These are phyloP conservation scores for Dynastes hyllus DNA, from an alignment of 2,888 invertebrate species.

Conservation along the genomic window DNA sequence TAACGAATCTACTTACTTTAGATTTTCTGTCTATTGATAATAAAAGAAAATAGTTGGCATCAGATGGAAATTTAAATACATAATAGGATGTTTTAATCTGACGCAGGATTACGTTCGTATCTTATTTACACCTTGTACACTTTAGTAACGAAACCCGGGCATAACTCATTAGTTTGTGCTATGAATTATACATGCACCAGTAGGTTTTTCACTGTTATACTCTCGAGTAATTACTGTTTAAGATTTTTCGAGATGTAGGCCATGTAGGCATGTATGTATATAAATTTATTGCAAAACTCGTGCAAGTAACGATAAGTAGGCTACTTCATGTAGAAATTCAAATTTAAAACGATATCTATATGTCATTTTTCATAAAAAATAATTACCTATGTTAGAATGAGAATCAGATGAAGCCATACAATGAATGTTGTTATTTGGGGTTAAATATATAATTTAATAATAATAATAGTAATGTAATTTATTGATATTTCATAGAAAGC, in stretches of 20 bases:
- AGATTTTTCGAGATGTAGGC: slow-evolving; percentile 13
- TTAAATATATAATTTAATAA: no score
- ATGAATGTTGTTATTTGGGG: no score
- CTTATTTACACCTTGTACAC: background rate
- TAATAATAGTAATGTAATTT: no score
- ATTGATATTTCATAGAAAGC: no score
- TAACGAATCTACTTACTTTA: no score
- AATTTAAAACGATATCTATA: background rate
- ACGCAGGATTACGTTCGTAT: background rate
- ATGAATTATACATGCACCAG: background rate
- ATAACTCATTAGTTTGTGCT: background rate
- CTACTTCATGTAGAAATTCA: background rate
- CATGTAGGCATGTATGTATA: background rate
- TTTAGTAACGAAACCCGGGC: background rate
- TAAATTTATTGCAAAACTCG: background rate
- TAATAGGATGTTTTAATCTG: no score
- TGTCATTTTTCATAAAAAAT: no score
- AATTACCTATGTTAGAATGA: no score
- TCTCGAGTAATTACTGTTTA: slow-evolving; percentile 17
- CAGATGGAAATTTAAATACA: background rate
- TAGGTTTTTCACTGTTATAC: slow-evolving; percentile 35
- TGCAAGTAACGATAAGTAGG: background rate
- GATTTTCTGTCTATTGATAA: no score
- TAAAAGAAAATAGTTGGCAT: no score
- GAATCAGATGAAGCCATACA: no score